Evolutionary conservation across 2,113 vertebrate species (phyloP).

Genomic region (Mormoops blainvillei): DNA sequence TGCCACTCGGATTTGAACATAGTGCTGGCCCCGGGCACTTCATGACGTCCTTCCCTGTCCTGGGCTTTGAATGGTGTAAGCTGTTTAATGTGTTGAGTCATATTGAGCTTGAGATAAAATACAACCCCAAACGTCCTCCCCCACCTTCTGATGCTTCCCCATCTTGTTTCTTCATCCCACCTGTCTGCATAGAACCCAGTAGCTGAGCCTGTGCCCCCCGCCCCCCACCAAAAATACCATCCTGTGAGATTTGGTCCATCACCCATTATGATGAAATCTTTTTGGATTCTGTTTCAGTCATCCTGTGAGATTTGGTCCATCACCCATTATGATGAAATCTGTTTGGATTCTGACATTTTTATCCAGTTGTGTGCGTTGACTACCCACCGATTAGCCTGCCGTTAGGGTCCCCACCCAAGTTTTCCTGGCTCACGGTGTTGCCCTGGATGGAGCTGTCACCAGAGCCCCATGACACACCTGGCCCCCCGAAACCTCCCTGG

Average conservation of each 20-base stretch:
- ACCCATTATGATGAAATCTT: neutral
- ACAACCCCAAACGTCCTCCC: too few species aligned
- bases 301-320: neutral
- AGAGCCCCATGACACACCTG: neutral
- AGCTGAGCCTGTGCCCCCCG: fast-evolving
- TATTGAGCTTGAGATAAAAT: neutral
- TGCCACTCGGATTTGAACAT: neutral
- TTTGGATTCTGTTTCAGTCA: neutral
- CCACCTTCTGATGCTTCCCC: neutral
- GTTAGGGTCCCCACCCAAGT: neutral
- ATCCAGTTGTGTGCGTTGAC: neutral
- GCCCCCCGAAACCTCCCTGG: neutral
- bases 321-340: neutral
- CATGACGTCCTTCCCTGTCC: neutral
- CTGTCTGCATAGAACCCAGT: neutral
- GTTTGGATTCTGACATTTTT: slow-evolving; percentile 5
- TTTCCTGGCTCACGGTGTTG: neutral
- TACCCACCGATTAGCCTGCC: neutral
- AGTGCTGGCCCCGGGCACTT: neutral
- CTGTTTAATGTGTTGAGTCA: neutral
- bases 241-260: neutral
- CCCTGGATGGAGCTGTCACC: neutral
- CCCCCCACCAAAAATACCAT: neutral
- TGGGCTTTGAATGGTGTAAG: neutral
- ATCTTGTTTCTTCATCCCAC: neutral